phyloP scores from a whole-genome alignment of 1,140 invertebrate species.

The Orchestia grillus region DNA sequence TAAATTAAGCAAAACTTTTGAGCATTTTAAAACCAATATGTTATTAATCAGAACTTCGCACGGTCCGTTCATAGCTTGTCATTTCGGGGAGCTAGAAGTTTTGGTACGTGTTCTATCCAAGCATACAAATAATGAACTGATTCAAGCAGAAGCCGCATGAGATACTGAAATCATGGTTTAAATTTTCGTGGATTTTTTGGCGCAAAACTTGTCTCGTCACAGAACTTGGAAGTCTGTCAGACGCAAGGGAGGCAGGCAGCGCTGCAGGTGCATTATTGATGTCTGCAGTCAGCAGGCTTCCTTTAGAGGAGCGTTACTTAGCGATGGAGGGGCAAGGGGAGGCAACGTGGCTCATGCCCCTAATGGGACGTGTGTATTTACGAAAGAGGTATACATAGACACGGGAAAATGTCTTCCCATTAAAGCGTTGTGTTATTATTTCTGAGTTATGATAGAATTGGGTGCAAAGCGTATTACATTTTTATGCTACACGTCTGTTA shows the following conservation, averaged over 20 bases:
- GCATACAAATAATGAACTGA: not conserved
- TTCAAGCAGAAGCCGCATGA: not conserved
- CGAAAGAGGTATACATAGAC: not conserved
- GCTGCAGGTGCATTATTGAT: not conserved
- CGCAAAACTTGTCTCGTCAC: not conserved
- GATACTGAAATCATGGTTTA: not conserved
- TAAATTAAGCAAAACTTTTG: too few relatives aligned
- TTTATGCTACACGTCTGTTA: too few relatives aligned
- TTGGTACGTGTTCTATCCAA: not conserved
- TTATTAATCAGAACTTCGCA: too few relatives aligned
- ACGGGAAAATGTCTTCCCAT: not conserved
- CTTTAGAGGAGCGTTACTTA: not conserved
- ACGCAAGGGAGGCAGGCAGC: not conserved
- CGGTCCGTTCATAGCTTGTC: too few relatives aligned
- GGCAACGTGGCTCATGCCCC: not conserved
- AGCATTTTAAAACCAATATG: too few relatives aligned
- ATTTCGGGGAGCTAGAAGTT: not conserved
- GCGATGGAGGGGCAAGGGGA: not conserved
- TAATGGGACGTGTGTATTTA: not conserved
- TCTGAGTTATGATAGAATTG: not conserved
- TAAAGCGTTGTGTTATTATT: not conserved
- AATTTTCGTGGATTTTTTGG: not conserved
- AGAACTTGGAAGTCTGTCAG: not conserved
- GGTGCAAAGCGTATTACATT: too few relatives aligned
- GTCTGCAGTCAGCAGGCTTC: not conserved